Percentiles rank a stretch among this genome's conserved stretches.
phyloP scores from a whole-genome alignment of 92 coral and sea anemone species.

The Blastomussa wellsi region DNA sequence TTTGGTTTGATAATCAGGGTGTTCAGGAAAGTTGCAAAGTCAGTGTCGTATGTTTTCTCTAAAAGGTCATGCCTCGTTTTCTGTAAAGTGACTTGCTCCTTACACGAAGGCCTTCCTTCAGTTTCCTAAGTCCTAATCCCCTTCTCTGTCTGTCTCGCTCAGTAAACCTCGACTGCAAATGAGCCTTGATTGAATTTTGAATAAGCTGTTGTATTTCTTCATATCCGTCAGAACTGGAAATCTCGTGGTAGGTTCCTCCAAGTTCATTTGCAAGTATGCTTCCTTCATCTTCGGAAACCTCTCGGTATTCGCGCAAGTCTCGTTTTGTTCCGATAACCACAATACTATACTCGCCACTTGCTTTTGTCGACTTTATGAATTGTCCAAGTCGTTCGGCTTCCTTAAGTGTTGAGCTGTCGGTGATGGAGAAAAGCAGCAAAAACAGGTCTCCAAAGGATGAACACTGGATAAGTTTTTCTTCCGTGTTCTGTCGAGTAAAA shows the following conservation, averaged over 20 bases:
- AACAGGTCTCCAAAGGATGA: conserved; percentile 43
- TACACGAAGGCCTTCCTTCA: conserved; percentile 30
- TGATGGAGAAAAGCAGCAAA: conserved; percentile 50
- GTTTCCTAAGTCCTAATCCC: conserved; percentile 28
- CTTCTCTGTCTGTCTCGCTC: conserved; percentile 25
- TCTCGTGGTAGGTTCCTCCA: conserved; percentile 37
- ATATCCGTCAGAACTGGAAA: conserved; percentile 54
- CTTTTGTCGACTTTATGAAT: conserved; percentile 22
- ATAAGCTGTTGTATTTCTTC: conserved; percentile 47
- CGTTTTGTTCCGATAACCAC: conserved; percentile 52
- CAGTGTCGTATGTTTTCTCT: background rate
- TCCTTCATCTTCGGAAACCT: conserved; percentile 51
- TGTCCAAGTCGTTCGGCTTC: conserved; percentile 51
- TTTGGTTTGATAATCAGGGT: too few species aligned
- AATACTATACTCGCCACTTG: conserved; percentile 14
- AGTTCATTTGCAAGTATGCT: conserved; percentile 28
- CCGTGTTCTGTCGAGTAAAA: conserved; percentile 42
- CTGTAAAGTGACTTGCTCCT: conserved; percentile 38
- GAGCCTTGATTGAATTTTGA: conserved; percentile 30
- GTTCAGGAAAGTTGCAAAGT: too few species aligned
- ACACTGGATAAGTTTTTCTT: conserved; percentile 47
- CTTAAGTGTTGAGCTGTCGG: conserved; percentile 45
- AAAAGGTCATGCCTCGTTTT: conserved; percentile 50
- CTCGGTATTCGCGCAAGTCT: conserved; percentile 49
- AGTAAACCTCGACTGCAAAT: conserved; percentile 24